Evolutionary conservation across 2,888 invertebrate genomes (phyloP), one percentile per base, ranked within the genome.

Genomic region (Acleris sparsana): DNA sequence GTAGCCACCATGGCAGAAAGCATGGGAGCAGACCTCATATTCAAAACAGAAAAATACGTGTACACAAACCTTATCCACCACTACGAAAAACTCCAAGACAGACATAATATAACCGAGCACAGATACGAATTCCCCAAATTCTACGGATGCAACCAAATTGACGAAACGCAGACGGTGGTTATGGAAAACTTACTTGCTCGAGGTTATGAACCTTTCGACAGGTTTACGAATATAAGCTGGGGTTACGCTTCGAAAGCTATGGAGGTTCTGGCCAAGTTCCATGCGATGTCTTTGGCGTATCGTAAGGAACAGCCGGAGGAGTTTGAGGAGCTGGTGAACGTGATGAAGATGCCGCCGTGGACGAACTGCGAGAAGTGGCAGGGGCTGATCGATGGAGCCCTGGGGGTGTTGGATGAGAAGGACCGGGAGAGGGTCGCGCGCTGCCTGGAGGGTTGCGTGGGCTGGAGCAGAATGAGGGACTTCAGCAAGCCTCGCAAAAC

Each of bases 101-200:
- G 49, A 53, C 46, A 53, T 20, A 46, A 43, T 3, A 48, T 53
- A 2, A 6, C n/a, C 2, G 48, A 64, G 13, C 29, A n/a, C 22
- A 43, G 48, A 53, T 43, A 18, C 17, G 25, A 17, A 1, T 64
- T 64, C 17, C 53, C 63, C 11, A 48, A 53, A n/a, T 48, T 20
- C 11, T 64, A 59, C 53, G 53, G 39, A 9, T 43, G 20, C 20
- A 46, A 5, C 11, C 20, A 16, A 9, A 18, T 9, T 4, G 43
- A 59, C 6, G 53, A 17, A n/a, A 18, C 6, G 0, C 43, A 48
- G 1, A 53, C 53, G 3, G 18, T 59, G 16, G 59, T 64, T 18
- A 53, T 59, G 59, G 64, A 59, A n/a, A 64, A 64, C 20, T 20
- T 64, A n/a, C n/a, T 53, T 13, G n/a, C 48, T 25, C 33, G 44